Percentiles rank a stretch among this genome's conserved stretches.
phyloP scores from a whole-genome alignment of 2,113 vertebrate species.

The Brachirus orientalis region DNA sequence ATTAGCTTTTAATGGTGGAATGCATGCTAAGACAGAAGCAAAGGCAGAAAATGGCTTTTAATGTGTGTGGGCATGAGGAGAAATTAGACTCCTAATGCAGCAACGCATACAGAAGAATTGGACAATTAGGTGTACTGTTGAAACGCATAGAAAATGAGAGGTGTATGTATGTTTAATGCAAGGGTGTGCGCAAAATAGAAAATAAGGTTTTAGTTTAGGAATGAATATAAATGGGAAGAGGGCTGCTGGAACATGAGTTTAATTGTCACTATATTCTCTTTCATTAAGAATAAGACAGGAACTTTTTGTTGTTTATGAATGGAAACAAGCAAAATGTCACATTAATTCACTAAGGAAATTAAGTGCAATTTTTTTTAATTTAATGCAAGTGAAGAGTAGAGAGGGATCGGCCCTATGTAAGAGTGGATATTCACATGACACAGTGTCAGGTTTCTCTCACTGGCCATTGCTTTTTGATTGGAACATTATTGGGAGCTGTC shows the following conservation, averaged over 20 bases:
- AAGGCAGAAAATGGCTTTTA: constrained; percentile 45
- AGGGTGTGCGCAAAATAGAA: neutral
- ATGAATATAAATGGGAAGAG: constrained; percentile 26
- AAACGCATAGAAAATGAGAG: constrained; percentile 24
- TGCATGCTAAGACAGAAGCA: constrained; percentile 47
- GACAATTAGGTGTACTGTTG: constrained; percentile 28
- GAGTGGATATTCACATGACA: too few relatives aligned
- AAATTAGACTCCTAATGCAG: constrained; percentile 25
- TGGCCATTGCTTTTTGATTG: too few relatives aligned
- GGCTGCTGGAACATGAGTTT: constrained; percentile 1
- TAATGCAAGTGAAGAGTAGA: too few relatives aligned
- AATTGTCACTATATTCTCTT: neutral
- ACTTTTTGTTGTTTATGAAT: too few relatives aligned
- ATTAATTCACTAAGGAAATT: too few relatives aligned
- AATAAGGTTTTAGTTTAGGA: constrained; percentile 1
- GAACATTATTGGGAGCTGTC: too few relatives aligned
- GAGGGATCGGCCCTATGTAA: too few relatives aligned
- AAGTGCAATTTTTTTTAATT: too few relatives aligned
- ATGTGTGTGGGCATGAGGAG: constrained; percentile 17
- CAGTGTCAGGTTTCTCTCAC: too few relatives aligned
- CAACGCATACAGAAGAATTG: constrained; percentile 22
- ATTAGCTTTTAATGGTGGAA: constrained; percentile 58
- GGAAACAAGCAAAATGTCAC: too few relatives aligned
- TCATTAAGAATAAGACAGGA: too few relatives aligned
- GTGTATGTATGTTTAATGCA: constrained; percentile 19